These are phyloP conservation scores for Acipenser oxyrinchus DNA, from an alignment of 2,797 vertebrate species.

Conservation along the genomic window DNA sequence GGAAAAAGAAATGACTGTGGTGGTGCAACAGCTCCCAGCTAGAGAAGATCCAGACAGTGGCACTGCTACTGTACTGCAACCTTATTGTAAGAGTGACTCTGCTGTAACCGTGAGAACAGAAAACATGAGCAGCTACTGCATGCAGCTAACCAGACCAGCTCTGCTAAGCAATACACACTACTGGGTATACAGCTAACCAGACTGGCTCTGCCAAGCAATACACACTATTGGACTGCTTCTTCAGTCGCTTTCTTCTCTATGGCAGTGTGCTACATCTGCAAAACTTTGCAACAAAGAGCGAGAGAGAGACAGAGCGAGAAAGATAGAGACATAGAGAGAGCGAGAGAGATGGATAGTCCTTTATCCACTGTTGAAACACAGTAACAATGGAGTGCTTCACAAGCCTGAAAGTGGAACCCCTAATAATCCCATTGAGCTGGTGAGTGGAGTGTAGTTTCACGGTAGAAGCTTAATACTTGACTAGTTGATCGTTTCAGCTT, in stretches of 20 bases:
- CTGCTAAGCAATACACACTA: no score
- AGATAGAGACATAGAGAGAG: not conserved
- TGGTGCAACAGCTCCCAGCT: no score
- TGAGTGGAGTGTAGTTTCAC: not conserved
- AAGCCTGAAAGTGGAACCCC: not conserved
- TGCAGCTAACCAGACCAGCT: no score
- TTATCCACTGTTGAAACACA: no score
- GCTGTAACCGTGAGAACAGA: no score
- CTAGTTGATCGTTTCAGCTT: not conserved
- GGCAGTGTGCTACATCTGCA: constrained; percentile 19
- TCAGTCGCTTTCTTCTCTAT: constrained; percentile 2
- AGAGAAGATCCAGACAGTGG: no score
- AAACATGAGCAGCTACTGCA: no score
- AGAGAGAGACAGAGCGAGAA: not conserved
- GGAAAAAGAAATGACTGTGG: no score
- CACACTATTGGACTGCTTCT: not conserved
- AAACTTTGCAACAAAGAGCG: not conserved
- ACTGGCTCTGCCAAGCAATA: not conserved
- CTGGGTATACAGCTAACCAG: no score
- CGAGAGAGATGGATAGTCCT: no score
- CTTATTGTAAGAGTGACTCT: no score
- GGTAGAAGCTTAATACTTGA: constrained; percentile 1
- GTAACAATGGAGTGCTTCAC: not conserved
- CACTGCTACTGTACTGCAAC: no score
- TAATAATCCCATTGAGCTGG: not conserved